These are phyloP conservation scores for Phyllotreta striolata DNA, from an alignment of 2,888 invertebrate species.

Conservation along the genomic window DNA sequence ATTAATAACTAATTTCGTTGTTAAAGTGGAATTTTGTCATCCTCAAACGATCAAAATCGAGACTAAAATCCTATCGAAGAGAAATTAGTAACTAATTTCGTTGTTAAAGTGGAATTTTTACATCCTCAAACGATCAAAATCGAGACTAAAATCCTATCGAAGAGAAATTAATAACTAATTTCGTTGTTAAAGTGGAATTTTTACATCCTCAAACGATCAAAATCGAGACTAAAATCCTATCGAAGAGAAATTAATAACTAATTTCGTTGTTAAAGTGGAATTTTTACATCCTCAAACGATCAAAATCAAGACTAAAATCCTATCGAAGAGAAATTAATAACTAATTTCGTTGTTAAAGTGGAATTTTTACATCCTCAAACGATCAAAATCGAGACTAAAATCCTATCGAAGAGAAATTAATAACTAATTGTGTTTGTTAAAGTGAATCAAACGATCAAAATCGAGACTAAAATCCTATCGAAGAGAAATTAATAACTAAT, in stretches of 20 bases:
- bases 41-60: conserved; percentile 67
- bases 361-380: conserved; percentile 69
- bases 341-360: conserved; percentile 44
- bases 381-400: conserved; percentile 63
- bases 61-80: conserved; percentile 15
- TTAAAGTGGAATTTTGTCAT: conserved; percentile 64
- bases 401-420: too few relatives aligned
- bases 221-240: conserved; percentile 56
- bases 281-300: conserved; percentile 71
- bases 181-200: conserved; percentile 58
- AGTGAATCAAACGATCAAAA: conserved; percentile 62
- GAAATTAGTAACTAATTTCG: too few relatives aligned
- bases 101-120: conserved; percentile 63
- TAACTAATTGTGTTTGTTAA: conserved; percentile 33
- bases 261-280: conserved; percentile 49
- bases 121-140: conserved; percentile 67
- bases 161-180: too few relatives aligned
- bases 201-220: conserved; percentile 69
- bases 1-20: not conserved
- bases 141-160: conserved; percentile 49
- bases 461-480: conserved; percentile 53
- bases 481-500: too few relatives aligned
- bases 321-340: too few relatives aligned
- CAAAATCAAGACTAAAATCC: conserved; percentile 58
- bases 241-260: too few relatives aligned